Base-by-base conservation (phyloP, 2,888 invertebrate genomes). In the Mythimna vitellina region DNA sequence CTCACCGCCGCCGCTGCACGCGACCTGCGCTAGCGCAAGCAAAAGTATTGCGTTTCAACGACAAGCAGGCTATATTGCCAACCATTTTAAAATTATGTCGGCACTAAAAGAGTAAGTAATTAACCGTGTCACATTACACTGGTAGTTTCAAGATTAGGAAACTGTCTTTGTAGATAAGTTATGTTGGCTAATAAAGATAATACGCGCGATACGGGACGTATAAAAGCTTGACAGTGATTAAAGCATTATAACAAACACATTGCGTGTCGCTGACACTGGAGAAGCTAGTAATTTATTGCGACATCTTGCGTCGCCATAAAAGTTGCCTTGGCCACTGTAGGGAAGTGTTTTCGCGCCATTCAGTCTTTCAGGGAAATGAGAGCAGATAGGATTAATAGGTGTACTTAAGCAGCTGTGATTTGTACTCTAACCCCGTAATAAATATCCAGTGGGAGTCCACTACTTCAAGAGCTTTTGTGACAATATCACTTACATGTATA, bases 1-100 rank as follows among this genome's bases (percentile, higher is more conserved):
- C 82, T 85, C 82, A 69, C 66, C 72, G 49, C 65, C 73, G 49
- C 65, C 69, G 79, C 83, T 86, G 90, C 93, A 93, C 93, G 93
- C 93, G 90, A 93, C 90, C 74, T 61, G 67, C 66, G 65, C 73
- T 68, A 71, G 65, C 75, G 75, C 78, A 80, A 77, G 80, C 82
- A 69, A 80, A 82, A 80, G 85, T 85, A 86, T 85, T 85, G 78
- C 85, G 73, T 85, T 86, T 81, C 85, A 86, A 56, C 74, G 82
- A 75, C 80, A 65, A 69, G 71, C 72, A 84, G 49, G 66, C 72
- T 75, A 84, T 83, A 85, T 76, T 77, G 66, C 76, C 66, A 77
- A 63, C 76, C 73, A 65, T 78, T 72, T 80, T 80, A 86, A 85
- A 86, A 78, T 78, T 86, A 81, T 82, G 72, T 76, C 78, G 76